Evolutionary conservation across 2,113 vertebrate species (phyloP), one percentile per base, ranked within the genome.

Genomic region (Gorsachius goisagi): DNA sequence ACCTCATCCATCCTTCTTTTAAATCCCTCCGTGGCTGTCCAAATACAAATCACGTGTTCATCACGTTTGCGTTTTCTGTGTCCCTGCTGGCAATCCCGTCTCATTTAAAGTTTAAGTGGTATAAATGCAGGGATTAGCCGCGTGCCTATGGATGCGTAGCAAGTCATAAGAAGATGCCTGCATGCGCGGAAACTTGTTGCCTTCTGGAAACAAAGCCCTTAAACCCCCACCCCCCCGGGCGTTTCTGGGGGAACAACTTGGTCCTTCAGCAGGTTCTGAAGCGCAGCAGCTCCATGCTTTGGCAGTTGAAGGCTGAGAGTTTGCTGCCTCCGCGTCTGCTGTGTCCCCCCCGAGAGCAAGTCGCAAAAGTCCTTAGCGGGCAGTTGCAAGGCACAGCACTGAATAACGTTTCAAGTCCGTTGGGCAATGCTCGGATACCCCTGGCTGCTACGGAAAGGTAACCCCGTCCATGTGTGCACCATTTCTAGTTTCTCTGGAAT

Each of bases 181-280:
- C 8, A 15, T 11, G 3, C 41, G 56, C 75, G 49, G 86, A 44
- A 62, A 10, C 41, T 64, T 52, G 30, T 15, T 52, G 33, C 32
- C 17, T 44, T 23, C 39, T 71, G 66, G 56, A 14, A 56, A 24
- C 15, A 16, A 58, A 77, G 21, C 27, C 41, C 33, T 41, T 56
- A 39, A 71, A 4, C 37, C 28, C 26, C 13, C 17, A 1, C 37
- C 37, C 13, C 44, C 2, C 0, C 15, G 11, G n/a, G 4, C 24
- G 3, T 3, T 11, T 28, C 26, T 44, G 59, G 59, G 35, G 39
- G 41, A 62, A 18, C 35, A 69, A 0, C 9, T 12, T 4, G 27
- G 22, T 47, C 39, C 55, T 64, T 19, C 28, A 52, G 72, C 26
- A 33, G 41, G 24, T 59, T 77, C 62, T 79, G 53, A 47, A 17